Evolutionary conservation across 2,888 invertebrate species (phyloP), one percentile per base, ranked within the genome.

Genomic region (Ethmia dodecea): DNA sequence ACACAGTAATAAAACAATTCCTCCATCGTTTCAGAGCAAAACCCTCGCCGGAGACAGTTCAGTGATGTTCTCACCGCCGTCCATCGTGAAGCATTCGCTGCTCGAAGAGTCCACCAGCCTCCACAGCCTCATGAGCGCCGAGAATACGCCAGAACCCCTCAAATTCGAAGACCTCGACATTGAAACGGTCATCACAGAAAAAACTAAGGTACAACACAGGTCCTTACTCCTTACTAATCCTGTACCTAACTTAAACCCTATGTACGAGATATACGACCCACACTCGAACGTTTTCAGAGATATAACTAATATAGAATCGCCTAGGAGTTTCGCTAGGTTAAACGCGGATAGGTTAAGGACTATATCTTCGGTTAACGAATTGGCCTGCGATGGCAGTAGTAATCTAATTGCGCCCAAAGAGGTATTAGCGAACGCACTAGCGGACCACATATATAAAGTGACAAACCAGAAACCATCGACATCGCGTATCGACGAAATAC

Each of bases 21-120:
- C 4, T 8, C 13, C 13, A 47, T 75, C 67, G 52, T 91, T 91
- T 30, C 89, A 95, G 94, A 96, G 96, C 73, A 96, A 96, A 88
- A 93, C 94, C 33, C 77, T 96, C 56, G 91, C 89, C 10, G 92
- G 92, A 3, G 92, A 93, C 61, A 90, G 91, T 20, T 94, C 94
- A 31, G 91, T 93, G 5, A 78, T 94, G 54, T 95, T 95, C 70
- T 95, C 96, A 0, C 96, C 97, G 0, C 93, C 95, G 1, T 94
- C 94, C 12, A 94, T 97, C 47, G 90, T 96, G 56, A 94, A 94
- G 63, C 92, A 96, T 60, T 92, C 94, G 3, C 88, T 95, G 29
- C 88, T 92, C 39, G 89, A 89, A 62, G 90, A 88, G 44, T 88
- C 89, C 1, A 89, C 90, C 31, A 88, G 91, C 46, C 77, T 90